Evolutionary conservation across 2,888 invertebrate genomes (phyloP).

Genomic region (Calameuta pallipes): DNA sequence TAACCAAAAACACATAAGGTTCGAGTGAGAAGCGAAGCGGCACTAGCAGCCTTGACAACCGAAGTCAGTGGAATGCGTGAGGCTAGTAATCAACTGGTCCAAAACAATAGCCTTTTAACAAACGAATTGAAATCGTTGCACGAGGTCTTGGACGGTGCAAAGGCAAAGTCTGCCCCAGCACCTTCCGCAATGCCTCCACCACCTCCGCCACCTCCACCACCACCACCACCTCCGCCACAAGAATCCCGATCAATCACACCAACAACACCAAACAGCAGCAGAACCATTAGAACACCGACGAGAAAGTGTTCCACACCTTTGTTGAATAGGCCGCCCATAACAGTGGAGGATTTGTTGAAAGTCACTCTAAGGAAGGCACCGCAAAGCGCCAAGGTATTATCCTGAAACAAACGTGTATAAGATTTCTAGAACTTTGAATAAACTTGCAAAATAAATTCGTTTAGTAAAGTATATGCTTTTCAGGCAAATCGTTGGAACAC

Average conservation of each 20-base stretch:
- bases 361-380: slow-evolving; percentile 60
- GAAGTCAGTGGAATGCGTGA: slow-evolving; percentile 43
- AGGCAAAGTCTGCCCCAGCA: slow-evolving; percentile 15
- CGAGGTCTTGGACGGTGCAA: slow-evolving; percentile 29
- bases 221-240: slow-evolving; percentile 7
- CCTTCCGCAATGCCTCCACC: slow-evolving; percentile 6
- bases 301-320: slow-evolving; percentile 49
- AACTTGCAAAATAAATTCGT: not conserved
- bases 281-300: slow-evolving; percentile 36
- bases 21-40: slow-evolving; percentile 35
- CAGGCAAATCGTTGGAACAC: slow-evolving; percentile 47
- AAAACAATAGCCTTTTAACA: slow-evolving; percentile 39
- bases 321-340: slow-evolving; percentile 54
- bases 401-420: no score
- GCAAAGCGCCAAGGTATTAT: slow-evolving; percentile 50
- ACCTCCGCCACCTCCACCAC: slow-evolving; percentile 14
- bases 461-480: slow-evolving; percentile 13
- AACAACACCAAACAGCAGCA: slow-evolving; percentile 36
- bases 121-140: slow-evolving; percentile 43
- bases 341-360: slow-evolving; percentile 61
- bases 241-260: slow-evolving; percentile 25
- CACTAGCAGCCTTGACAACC: slow-evolving; percentile 33
- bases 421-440: no score
- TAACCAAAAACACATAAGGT: slow-evolving; percentile 29
- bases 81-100: slow-evolving; percentile 35